phyloP scores from a whole-genome alignment of 2,797 vertebrate species.

The Amphiprion clarkii region DNA sequence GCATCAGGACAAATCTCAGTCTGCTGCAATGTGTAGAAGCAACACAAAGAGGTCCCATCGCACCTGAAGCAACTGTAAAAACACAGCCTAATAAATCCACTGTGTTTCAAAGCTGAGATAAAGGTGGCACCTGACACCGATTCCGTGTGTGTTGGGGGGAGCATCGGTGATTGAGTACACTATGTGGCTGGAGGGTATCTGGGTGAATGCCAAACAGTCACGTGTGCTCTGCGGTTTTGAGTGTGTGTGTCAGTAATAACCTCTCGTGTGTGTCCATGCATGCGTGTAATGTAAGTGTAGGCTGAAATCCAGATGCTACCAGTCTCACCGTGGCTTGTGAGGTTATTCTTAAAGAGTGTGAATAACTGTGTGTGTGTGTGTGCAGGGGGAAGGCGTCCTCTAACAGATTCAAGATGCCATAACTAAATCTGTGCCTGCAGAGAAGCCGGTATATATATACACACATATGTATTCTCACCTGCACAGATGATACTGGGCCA shows the following conservation, averaged over 20 bases:
- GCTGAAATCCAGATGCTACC: constrained; percentile 45
- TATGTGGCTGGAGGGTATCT: constrained; percentile 44
- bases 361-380: constrained; percentile 12
- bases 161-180: constrained; percentile 28
- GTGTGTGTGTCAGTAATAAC: constrained; percentile 27
- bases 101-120: constrained; percentile 20
- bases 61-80: constrained; percentile 31
- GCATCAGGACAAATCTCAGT: constrained; percentile 29
- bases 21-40: background rate
- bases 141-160: background rate
- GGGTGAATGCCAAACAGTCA: constrained; percentile 55
- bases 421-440: constrained; percentile 1
- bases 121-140: constrained; percentile 32
- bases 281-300: constrained; percentile 33
- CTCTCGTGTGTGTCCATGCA: constrained; percentile 42
- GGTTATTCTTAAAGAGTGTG: constrained; percentile 47
- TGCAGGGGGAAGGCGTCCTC: constrained; percentile 37
- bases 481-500: constrained; percentile 3
- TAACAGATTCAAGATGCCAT: constrained; percentile 20
- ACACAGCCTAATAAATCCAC: constrained; percentile 32
- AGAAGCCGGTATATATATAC: background rate
- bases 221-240: constrained; percentile 43
- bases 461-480: constrained; percentile 15
- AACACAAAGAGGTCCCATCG: constrained; percentile 5
- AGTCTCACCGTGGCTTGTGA: constrained; percentile 2